Evolutionary conservation across 2,113 vertebrate species (phyloP).

Genomic region (Dasyornis broadbenti): DNA sequence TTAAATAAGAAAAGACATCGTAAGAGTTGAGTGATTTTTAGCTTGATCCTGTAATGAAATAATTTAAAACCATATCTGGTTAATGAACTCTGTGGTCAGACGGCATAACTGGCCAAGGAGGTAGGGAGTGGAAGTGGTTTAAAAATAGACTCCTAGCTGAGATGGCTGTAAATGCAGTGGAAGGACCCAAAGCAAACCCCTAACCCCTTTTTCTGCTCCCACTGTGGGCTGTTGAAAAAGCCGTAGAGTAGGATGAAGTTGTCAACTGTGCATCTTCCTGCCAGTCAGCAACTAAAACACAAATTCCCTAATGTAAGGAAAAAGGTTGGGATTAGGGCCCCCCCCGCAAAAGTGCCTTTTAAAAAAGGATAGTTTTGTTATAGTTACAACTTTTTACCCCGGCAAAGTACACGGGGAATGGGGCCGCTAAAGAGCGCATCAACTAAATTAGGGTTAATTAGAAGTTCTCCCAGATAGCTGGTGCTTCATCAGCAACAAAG

Average conservation of each 20-base stretch:
- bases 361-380: slow-evolving; percentile 8
- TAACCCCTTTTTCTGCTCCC: neutral
- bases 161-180: neutral
- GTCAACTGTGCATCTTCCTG: neutral
- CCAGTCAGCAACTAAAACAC: neutral
- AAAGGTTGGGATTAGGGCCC: neutral
- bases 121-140: neutral
- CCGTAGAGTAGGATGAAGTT: neutral
- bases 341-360: neutral
- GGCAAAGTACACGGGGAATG: slow-evolving; percentile 19
- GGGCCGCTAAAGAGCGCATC: slow-evolving; percentile 57
- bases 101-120: neutral
- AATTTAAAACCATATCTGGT: neutral
- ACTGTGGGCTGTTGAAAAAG: neutral
- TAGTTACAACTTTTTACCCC: slow-evolving; percentile 44
- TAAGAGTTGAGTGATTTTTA: slow-evolving; percentile 21
- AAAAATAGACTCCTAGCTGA: neutral
- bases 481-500: slow-evolving; percentile 83
- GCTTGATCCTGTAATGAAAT: neutral
- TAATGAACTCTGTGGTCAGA: neutral
- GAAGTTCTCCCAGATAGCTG: slow-evolving; percentile 78
- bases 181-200: neutral
- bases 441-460: slow-evolving; percentile 90
- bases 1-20: neutral
- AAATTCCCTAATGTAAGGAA: neutral